phyloP scores from a whole-genome alignment of 1,140 invertebrate genomes.

The Dysdera silvatica region DNA sequence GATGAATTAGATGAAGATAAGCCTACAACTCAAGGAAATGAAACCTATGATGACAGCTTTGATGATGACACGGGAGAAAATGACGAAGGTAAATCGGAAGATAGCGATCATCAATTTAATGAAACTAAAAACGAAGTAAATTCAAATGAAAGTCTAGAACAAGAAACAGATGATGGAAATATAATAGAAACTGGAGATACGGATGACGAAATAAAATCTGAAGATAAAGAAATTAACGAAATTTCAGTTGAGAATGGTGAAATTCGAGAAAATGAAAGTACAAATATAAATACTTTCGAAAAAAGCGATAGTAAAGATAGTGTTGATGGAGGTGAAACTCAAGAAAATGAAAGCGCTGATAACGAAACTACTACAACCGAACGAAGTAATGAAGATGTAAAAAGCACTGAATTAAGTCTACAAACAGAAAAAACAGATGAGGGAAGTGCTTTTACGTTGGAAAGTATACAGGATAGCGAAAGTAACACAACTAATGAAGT shows the following conservation, averaged over 20 bases:
- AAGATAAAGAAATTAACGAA: not conserved
- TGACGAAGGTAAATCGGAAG: conserved; percentile 3
- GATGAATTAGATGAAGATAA: not conserved
- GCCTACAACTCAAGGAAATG: not conserved
- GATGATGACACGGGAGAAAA: not conserved
- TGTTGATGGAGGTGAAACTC: not conserved
- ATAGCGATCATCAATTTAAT: not conserved
- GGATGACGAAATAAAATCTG: not conserved
- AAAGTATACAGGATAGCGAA: too few species aligned
- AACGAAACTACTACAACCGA: not conserved
- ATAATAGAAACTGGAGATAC: not conserved
- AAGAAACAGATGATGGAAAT: not conserved
- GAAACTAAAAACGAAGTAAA: not conserved
- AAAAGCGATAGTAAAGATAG: not conserved
- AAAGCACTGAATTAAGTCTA: not conserved
- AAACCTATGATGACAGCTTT: too few species aligned
- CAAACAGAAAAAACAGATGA: not conserved
- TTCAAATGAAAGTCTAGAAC: not conserved
- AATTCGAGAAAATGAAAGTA: not conserved
- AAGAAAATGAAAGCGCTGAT: not conserved
- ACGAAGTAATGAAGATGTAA: not conserved
- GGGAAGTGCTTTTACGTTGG: too few species aligned
- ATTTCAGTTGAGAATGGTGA: not conserved
- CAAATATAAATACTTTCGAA: too few species aligned
- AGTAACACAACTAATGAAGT: too few species aligned